Conservation (phyloP, 1,140 invertebrate species). For the Drosophila micromelanica region DNA sequence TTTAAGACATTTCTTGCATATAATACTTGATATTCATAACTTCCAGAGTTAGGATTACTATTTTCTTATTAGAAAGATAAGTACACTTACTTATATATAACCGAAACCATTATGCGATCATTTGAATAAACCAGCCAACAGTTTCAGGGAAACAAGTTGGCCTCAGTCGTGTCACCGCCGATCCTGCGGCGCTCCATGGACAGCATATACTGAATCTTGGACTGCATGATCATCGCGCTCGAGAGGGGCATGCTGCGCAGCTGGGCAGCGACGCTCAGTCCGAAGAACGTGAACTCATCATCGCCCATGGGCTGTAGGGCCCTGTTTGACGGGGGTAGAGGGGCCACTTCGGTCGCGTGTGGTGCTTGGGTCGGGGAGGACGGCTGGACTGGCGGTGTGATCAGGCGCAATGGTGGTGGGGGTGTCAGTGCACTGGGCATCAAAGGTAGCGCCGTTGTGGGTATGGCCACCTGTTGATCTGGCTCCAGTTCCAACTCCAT, state of each 20-base stretch:
- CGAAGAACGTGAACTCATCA: constrained; percentile 69
- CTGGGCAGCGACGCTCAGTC: constrained; percentile 63
- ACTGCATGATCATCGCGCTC: constrained; percentile 68
- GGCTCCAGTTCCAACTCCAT: constrained; percentile 49
- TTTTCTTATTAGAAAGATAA: not conserved
- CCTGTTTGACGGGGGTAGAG: not conserved
- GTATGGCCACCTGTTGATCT: constrained; percentile 27
- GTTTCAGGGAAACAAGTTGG: constrained; percentile 39
- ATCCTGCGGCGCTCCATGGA: constrained; percentile 62
- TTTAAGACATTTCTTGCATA: not conserved
- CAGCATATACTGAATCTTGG: constrained; percentile 62
- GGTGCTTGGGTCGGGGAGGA: not conserved
- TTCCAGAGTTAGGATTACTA: too few species aligned
- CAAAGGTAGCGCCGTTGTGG: not conserved
- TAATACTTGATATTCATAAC: not conserved
- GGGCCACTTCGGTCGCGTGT: not conserved
- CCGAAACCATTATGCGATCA: not conserved
- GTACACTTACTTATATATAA: too few species aligned
- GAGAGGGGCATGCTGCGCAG: constrained; percentile 61
- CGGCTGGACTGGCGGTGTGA: not conserved
- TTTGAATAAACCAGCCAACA: not conserved
- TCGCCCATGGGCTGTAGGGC: constrained; percentile 23
- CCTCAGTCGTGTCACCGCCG: constrained; percentile 38
- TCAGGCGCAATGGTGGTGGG: constrained; percentile 18
- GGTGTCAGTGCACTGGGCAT: constrained; percentile 1